phyloP scores from a whole-genome alignment of 2,113 vertebrate genomes.

The Jacana jacana region DNA sequence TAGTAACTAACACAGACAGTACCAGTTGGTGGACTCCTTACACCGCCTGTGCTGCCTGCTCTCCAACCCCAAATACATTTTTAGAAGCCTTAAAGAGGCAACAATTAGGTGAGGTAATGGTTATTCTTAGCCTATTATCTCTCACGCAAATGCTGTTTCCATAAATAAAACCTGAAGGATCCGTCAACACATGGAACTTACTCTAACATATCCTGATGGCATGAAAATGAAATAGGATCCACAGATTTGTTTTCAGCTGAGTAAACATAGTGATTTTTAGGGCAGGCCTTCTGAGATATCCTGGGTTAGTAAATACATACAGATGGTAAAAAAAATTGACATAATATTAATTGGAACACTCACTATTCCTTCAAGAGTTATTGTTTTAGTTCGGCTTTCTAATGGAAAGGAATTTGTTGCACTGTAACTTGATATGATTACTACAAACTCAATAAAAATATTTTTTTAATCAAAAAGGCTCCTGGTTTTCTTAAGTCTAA shows the following conservation, averaged over 20 bases:
- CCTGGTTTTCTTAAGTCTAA: slow-evolving; percentile 42
- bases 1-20: slow-evolving; percentile 5
- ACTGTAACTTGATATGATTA: slow-evolving; percentile 20
- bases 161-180: slow-evolving; percentile 49
- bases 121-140: slow-evolving; percentile 56
- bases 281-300: not conserved
- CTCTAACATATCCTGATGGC: not conserved
- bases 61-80: slow-evolving; percentile 19
- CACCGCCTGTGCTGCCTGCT: not conserved
- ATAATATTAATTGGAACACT: slow-evolving; percentile 14
- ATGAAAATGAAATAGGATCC: slow-evolving; percentile 4
- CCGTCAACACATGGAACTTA: not conserved
- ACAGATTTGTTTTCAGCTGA: slow-evolving; percentile 29
- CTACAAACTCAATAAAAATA: slow-evolving; percentile 16
- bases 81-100: slow-evolving; percentile 50
- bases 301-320: slow-evolving; percentile 12
- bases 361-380: not conserved
- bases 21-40: slow-evolving; percentile 44
- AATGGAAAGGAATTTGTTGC: slow-evolving; percentile 15
- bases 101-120: slow-evolving; percentile 53
- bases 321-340: slow-evolving; percentile 43
- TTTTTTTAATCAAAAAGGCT: slow-evolving; percentile 8
- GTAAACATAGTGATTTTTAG: slow-evolving; percentile 14
- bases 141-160: slow-evolving; percentile 17
- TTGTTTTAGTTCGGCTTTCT: slow-evolving; percentile 21